Evolutionary conservation across 2,888 invertebrate species (phyloP).

Genomic region (Mongoloraphidia duomilia): DNA sequence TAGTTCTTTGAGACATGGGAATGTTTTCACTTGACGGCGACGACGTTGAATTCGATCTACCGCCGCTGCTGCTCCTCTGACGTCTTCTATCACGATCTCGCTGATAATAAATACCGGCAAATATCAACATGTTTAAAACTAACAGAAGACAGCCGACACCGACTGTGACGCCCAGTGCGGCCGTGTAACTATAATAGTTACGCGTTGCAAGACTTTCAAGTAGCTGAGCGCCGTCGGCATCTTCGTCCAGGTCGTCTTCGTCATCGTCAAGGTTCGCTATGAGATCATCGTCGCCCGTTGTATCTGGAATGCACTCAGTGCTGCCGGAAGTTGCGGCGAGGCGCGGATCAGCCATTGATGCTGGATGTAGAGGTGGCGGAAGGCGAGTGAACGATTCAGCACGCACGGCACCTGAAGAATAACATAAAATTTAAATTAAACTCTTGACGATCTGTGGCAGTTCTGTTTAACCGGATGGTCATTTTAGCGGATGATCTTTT

Average conservation of each 20-base stretch:
- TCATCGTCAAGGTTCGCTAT: slow-evolving; percentile 14
- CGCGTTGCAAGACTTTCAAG: slow-evolving; percentile 37
- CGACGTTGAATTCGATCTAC: slow-evolving; percentile 15
- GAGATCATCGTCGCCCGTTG: slow-evolving; percentile 24
- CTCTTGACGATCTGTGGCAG: not conserved
- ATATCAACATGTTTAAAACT: slow-evolving; percentile 57
- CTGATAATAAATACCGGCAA: slow-evolving; percentile 63
- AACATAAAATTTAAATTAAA: not conserved
- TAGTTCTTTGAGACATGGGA: slow-evolving; percentile 26
- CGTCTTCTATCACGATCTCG: slow-evolving; percentile 39
- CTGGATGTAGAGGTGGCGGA: slow-evolving; percentile 29
- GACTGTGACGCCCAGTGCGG: slow-evolving; percentile 62
- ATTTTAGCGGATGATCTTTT: not conserved
- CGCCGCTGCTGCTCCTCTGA: slow-evolving; percentile 20
- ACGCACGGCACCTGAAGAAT: slow-evolving; percentile 30
- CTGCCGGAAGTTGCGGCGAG: slow-evolving; percentile 18
- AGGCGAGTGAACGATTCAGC: slow-evolving; percentile 34
- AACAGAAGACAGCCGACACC: slow-evolving; percentile 59
- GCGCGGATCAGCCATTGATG: slow-evolving; percentile 20
- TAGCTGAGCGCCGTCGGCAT: slow-evolving; percentile 35
- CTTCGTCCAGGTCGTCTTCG: slow-evolving; percentile 23
- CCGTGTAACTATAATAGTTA: slow-evolving; percentile 53
- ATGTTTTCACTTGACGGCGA: slow-evolving; percentile 27
- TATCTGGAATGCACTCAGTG: slow-evolving; percentile 27
- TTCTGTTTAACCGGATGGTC: not conserved